These are phyloP conservation scores for Sminthurinus aureus DNA, from an alignment of 2,888 invertebrate species.

Conservation along the genomic window DNA sequence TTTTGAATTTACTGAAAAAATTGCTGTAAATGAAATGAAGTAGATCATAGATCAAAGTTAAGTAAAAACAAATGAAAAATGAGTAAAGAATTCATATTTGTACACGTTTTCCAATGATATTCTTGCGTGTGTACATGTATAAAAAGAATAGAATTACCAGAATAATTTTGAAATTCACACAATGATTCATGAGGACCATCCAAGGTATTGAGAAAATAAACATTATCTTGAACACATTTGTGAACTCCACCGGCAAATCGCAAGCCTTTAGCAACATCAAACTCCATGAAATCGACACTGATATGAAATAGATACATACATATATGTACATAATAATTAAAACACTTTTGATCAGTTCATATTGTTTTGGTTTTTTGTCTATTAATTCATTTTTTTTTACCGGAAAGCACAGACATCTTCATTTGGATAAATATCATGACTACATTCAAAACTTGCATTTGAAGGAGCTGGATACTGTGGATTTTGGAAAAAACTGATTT, in stretches of 20 bases:
- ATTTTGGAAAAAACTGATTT: slow-evolving; percentile 61
- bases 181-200: slow-evolving; percentile 53
- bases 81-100: no score
- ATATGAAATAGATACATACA: slow-evolving; percentile 21
- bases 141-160: slow-evolving; percentile 45
- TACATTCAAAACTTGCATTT: slow-evolving; percentile 62
- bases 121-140: no score
- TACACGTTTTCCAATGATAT: no score
- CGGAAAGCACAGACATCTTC: slow-evolving; percentile 61
- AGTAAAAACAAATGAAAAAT: no score
- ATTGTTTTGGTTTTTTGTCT: no score
- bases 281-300: slow-evolving; percentile 62
- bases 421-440: slow-evolving; percentile 61
- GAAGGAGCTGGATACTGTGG: slow-evolving; percentile 61
- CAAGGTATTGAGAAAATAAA: slow-evolving; percentile 47
- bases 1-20: slow-evolving; percentile 48
- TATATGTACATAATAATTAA: not conserved
- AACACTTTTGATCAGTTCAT: no score
- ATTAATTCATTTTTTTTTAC: slow-evolving; percentile 49
- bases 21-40: slow-evolving; percentile 34
- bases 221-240: slow-evolving; percentile 53
- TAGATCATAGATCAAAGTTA: not conserved
- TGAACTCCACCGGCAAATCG: slow-evolving; percentile 45
- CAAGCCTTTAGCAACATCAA: slow-evolving; percentile 61
- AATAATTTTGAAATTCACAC: slow-evolving; percentile 56